Conservation (phyloP, 2,888 invertebrate species). For the Eurytoma adleriae region DNA sequence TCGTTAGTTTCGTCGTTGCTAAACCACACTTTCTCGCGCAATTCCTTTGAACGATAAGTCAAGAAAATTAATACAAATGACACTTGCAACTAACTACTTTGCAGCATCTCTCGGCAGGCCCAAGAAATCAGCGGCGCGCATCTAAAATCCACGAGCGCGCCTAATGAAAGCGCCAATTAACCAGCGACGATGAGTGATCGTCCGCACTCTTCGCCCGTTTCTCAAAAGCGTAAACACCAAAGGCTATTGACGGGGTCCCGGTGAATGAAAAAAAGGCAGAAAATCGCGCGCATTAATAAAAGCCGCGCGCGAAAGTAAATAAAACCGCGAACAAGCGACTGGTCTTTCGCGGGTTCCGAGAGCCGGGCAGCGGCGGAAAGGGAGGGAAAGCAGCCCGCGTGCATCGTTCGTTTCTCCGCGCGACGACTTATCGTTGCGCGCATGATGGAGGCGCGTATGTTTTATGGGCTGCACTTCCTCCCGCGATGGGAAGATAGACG, state of each 20-base stretch:
- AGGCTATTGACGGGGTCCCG: background rate
- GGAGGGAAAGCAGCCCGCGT: background rate
- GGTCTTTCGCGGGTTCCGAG: slow-evolving; percentile 40
- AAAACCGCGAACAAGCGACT: slow-evolving; percentile 41
- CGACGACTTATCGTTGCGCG: slow-evolving; percentile 51
- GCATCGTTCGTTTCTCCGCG: slow-evolving; percentile 34
- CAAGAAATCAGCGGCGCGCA: slow-evolving; percentile 5
- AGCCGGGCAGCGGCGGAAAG: slow-evolving; percentile 8
- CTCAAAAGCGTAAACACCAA: slow-evolving; percentile 21
- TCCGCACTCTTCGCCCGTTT: slow-evolving; percentile 8
- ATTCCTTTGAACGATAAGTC: no score
- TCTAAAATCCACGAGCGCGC: slow-evolving; percentile 11
- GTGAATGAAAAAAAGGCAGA: background rate
- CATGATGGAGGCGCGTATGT: slow-evolving; percentile 64
- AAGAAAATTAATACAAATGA: background rate
- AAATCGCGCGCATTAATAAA: slow-evolving; percentile 29
- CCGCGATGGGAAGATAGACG: slow-evolving; percentile 62
- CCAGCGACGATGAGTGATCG: slow-evolving; percentile 20
- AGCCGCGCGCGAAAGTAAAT: slow-evolving; percentile 20
- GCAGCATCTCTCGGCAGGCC: background rate
- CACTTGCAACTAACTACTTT: background rate
- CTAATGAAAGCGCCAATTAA: slow-evolving; percentile 33
- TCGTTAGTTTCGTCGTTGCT: no score
- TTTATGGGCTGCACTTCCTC: slow-evolving; percentile 66
- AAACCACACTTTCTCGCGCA: no score